Percentiles rank a stretch among this genome's conserved stretches.
Evolutionary conservation across 2,888 invertebrate species (phyloP).

Genomic region (Platycheirus rosarum): DNA sequence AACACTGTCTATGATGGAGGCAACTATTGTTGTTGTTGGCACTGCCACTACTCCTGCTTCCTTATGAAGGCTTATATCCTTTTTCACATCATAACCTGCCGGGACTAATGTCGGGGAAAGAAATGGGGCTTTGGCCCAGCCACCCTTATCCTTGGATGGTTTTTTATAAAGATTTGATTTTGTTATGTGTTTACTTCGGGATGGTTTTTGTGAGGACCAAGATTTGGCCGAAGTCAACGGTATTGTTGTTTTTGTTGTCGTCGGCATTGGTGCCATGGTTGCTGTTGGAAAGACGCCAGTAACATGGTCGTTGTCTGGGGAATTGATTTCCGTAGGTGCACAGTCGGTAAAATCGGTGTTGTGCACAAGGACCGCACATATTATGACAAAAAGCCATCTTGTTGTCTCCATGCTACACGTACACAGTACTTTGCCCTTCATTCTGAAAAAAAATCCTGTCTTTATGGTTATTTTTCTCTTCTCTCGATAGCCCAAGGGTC

Average conservation of each 20-base stretch:
- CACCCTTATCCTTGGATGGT: conserved; percentile 56
- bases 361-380: conserved; percentile 48
- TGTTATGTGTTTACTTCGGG: conserved; percentile 61
- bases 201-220: conserved; percentile 55
- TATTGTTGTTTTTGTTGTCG: neutral
- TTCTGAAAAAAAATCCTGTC: conserved; percentile 13
- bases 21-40: conserved; percentile 19
- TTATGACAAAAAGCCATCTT: conserved; percentile 36
- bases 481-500: conserved; percentile 23
- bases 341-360: conserved; percentile 11
- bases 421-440: conserved; percentile 33
- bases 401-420: conserved; percentile 50
- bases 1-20: conserved; percentile 34
- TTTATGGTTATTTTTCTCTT: neutral
- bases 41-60: conserved; percentile 18
- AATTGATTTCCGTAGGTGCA: conserved; percentile 56
- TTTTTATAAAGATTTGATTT: conserved; percentile 60
- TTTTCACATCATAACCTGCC: conserved; percentile 62
- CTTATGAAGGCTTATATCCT: conserved; percentile 55
- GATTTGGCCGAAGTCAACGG: conserved; percentile 41
- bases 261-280: conserved; percentile 28
- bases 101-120: conserved; percentile 59
- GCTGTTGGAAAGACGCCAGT: conserved; percentile 48
- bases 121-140: conserved; percentile 35
- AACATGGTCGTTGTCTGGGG: conserved; percentile 17